These are phyloP conservation scores for Chaetodon trifascialis DNA, from an alignment of 2,113 vertebrate species.

Conservation along the genomic window DNA sequence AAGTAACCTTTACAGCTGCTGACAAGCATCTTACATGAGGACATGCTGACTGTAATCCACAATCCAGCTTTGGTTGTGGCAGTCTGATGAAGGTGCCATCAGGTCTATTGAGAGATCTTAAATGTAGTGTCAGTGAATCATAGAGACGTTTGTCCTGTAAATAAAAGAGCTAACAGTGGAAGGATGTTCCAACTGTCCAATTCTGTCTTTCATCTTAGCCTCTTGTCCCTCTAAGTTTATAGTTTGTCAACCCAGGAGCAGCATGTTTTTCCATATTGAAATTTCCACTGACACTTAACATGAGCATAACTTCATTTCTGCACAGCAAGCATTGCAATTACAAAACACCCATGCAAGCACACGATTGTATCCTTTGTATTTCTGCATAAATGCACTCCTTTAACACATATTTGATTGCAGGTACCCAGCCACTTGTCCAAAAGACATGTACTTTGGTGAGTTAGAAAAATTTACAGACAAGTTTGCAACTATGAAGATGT, in stretches of 20 bases:
- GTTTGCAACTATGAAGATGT: background rate
- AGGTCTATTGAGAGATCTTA: background rate
- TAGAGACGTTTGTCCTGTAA: too few relatives aligned
- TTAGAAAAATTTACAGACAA: background rate
- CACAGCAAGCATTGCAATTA: slow-evolving; percentile 33
- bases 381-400: background rate
- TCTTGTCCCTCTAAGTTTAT: too few relatives aligned
- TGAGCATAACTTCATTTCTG: slow-evolving; percentile 26
- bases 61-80: background rate
- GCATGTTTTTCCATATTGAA: slow-evolving; percentile 19
- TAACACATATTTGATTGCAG: slow-evolving; percentile 26
- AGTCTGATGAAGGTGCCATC: background rate
- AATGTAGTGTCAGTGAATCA: background rate
- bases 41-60: background rate
- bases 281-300: slow-evolving; percentile 46
- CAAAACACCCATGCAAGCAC: slow-evolving; percentile 26
- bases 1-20: background rate
- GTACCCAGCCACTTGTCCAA: background rate
- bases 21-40: background rate
- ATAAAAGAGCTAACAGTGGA: background rate
- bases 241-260: background rate
- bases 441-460: slow-evolving; percentile 12
- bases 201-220: background rate
- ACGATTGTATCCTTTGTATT: slow-evolving; percentile 3
- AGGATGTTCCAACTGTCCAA: background rate